phyloP scores from a whole-genome alignment of 64 coral and sea anemone species.

The Hydrozoanthus tunicans region DNA sequence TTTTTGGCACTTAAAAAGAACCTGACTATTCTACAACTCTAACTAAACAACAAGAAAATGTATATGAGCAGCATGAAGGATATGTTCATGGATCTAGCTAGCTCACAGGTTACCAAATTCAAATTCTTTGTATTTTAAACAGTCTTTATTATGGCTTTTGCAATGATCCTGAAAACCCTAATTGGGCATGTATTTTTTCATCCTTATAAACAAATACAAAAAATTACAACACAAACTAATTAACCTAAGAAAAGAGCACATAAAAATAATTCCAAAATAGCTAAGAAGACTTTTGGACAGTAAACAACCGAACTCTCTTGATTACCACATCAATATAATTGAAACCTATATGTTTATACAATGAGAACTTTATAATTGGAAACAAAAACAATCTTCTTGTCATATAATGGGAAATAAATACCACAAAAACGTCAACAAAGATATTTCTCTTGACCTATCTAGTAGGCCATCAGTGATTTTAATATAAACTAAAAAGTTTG shows the following conservation, averaged over 20 bases:
- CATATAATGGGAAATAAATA: background rate
- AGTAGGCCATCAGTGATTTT: background rate
- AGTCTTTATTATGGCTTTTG: background rate
- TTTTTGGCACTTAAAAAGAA: too few species aligned
- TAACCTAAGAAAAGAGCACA: background rate
- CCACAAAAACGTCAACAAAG: slow-evolving; percentile 1
- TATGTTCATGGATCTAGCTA: too few species aligned
- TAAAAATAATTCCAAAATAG: background rate
- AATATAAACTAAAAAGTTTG: background rate
- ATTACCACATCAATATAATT: background rate
- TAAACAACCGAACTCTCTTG: background rate
- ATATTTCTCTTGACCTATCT: background rate
- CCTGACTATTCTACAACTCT: too few species aligned
- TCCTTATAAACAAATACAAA: background rate
- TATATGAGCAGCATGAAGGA: too few species aligned
- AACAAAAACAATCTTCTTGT: background rate
- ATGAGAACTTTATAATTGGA: background rate
- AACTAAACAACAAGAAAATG: too few species aligned
- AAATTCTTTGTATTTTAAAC: too few species aligned
- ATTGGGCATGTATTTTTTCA: background rate
- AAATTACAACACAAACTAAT: background rate
- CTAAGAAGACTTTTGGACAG: background rate
- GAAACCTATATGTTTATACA: background rate
- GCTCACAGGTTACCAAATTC: too few species aligned
- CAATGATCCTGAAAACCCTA: background rate